Evolutionary conservation across 2,113 vertebrate genomes (phyloP).

Genomic region (Lophochroa leadbeateri): DNA sequence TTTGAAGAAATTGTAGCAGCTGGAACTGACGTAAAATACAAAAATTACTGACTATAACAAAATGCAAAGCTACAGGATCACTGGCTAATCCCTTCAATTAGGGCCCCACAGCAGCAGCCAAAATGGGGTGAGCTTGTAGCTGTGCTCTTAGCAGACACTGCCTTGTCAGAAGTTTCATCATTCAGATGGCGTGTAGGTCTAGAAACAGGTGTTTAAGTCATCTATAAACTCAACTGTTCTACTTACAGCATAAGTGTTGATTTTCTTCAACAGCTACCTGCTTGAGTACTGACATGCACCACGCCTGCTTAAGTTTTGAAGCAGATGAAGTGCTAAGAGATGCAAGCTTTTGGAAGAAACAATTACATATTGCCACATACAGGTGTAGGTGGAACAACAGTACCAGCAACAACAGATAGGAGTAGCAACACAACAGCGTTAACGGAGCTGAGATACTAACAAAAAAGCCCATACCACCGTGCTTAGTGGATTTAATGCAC

Average conservation of each 20-base stretch:
- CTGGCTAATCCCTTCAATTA: not conserved
- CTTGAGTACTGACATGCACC: not conserved
- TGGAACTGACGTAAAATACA: not conserved
- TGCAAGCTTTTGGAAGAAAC: not conserved
- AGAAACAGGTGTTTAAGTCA: not conserved
- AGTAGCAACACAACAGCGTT: not conserved
- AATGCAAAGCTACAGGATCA: not conserved
- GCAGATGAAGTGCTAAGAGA: not conserved
- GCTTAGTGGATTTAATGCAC: not conserved
- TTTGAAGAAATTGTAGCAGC: not conserved
- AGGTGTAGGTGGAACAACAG: not conserved
- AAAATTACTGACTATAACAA: not conserved
- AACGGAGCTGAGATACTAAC: not conserved
- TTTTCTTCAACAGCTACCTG: not conserved
- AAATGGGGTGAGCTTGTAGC: not conserved
- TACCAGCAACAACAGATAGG: not conserved
- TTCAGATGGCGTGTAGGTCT: not conserved
- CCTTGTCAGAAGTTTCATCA: not conserved
- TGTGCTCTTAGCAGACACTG: not conserved
- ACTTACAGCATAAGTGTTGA: not conserved
- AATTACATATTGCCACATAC: fast-evolving
- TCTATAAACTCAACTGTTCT: not conserved
- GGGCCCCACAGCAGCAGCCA: not conserved
- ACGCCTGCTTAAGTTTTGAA: not conserved
- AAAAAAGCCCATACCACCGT: fast-evolving